Conservation (phyloP, 2,797 vertebrate species). For the Echeneis naucrates region DNA sequence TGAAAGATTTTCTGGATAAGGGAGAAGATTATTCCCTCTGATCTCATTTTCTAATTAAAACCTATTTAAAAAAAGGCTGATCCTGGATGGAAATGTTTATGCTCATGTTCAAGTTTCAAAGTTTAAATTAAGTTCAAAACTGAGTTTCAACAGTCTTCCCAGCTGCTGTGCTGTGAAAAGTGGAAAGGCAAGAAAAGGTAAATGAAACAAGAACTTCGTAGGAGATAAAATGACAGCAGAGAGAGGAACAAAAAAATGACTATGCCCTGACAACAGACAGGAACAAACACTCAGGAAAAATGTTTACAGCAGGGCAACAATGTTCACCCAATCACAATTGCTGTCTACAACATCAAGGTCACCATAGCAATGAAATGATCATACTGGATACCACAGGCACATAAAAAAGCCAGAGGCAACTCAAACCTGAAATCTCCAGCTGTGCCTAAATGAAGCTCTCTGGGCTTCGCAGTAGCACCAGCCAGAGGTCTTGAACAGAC, state of each 20-base stretch:
- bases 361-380: background rate
- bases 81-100: background rate
- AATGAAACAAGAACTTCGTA: background rate
- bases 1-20: slow-evolving; percentile 1
- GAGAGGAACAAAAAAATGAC: background rate
- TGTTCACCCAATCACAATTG: background rate
- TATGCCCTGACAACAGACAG: slow-evolving; percentile 3
- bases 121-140: background rate
- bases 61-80: background rate
- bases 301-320: slow-evolving; percentile 14
- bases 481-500: background rate
- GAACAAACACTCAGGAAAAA: slow-evolving; percentile 14
- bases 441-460: background rate
- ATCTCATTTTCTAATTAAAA: slow-evolving; percentile 3
- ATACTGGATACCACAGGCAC: background rate
- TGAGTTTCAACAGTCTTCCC: background rate
- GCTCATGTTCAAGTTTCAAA: background rate
- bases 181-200: background rate
- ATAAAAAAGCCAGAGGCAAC: background rate
- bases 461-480: background rate
- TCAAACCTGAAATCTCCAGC: background rate
- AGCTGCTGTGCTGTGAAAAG: background rate
- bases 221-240: background rate
- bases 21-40: slow-evolving; percentile 7
- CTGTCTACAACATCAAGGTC: slow-evolving; percentile 20